Conservation (phyloP, 2,888 invertebrate species). For the Agapostemon virescens region DNA sequence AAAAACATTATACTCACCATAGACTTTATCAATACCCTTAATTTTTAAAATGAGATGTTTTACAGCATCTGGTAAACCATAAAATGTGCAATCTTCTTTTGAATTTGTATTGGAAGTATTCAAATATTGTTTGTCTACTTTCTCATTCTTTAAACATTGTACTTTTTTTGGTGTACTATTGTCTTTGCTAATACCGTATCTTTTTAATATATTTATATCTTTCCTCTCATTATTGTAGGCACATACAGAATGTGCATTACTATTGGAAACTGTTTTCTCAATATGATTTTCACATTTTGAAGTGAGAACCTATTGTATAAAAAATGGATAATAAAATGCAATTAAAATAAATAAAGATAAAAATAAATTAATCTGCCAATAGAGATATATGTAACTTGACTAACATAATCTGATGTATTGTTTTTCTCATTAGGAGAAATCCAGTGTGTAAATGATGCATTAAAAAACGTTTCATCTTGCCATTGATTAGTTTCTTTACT, state of each 20-base stretch:
- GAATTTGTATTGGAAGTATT: not conserved
- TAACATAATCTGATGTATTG: not conserved
- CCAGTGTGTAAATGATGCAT: constrained; percentile 50
- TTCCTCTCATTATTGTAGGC: not conserved
- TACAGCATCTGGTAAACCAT: constrained; percentile 88
- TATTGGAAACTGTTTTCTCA: not conserved
- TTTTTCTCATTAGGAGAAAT: constrained; percentile 17
- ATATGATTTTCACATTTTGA: not conserved
- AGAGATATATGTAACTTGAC: constrained; percentile 28
- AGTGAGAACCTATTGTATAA: constrained; percentile 4
- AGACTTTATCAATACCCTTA: constrained; percentile 78
- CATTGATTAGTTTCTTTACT: constrained; percentile 39
- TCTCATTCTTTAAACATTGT: not conserved
- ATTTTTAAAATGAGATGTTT: constrained; percentile 87
- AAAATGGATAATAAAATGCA: not conserved
- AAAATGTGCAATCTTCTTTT: constrained; percentile 82
- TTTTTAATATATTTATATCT: constrained; percentile 26
- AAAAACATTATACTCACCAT: constrained; percentile 55
- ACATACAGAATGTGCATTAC: not conserved
- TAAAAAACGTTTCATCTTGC: constrained; percentile 56
- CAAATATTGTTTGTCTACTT: not conserved
- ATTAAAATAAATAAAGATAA: not conserved
- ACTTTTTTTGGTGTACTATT: constrained; percentile 42
- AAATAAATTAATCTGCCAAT: not conserved
- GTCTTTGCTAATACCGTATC: not conserved